Evolutionary conservation across 1,140 invertebrate species (phyloP).

Genomic region (Drosophila bocqueti): DNA sequence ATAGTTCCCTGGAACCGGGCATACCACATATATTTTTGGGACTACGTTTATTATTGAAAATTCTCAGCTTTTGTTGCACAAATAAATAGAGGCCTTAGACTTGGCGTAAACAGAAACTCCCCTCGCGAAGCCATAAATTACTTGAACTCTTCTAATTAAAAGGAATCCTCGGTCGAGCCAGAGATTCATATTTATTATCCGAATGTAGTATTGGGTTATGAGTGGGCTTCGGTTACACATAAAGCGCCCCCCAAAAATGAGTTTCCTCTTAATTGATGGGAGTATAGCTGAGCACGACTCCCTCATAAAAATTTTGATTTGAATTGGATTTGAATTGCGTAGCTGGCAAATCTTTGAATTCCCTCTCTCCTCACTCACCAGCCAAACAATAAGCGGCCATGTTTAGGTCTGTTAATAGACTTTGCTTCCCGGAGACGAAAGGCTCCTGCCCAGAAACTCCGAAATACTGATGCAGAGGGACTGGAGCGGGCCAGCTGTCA

Average conservation of each 20-base stretch:
- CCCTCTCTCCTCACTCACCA: conserved; percentile 5
- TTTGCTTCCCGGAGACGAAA: conserved; percentile 33
- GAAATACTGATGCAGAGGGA: conserved; percentile 25
- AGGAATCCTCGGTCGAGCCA: conserved; percentile 52
- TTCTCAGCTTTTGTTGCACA: conserved; percentile 45
- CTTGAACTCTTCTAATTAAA: conserved; percentile 69
- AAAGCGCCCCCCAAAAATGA: conserved; percentile 43
- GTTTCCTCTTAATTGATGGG: conserved; percentile 62
- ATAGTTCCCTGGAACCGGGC: conserved; percentile 42
- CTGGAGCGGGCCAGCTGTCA: conserved; percentile 63
- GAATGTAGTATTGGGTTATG: conserved; percentile 44
- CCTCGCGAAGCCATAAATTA: conserved; percentile 63
- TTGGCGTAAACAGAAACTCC: conserved; percentile 30
- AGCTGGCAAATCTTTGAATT: conserved; percentile 30
- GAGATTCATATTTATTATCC: conserved; percentile 44
- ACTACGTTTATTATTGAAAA: conserved; percentile 60
- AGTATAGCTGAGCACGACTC: conserved; percentile 55
- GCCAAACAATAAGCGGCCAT: conserved; percentile 61
- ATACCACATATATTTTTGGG: conserved; percentile 34
- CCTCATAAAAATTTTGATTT: conserved; percentile 39
- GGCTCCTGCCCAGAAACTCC: conserved; percentile 7
- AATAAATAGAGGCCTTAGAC: conserved; percentile 54
- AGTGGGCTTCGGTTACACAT: conserved; percentile 58
- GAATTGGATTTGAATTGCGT: conserved; percentile 60
- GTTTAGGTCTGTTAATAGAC: conserved; percentile 53